Conservation (phyloP, 2,113 vertebrate species). For the Salminus brasiliensis region DNA sequence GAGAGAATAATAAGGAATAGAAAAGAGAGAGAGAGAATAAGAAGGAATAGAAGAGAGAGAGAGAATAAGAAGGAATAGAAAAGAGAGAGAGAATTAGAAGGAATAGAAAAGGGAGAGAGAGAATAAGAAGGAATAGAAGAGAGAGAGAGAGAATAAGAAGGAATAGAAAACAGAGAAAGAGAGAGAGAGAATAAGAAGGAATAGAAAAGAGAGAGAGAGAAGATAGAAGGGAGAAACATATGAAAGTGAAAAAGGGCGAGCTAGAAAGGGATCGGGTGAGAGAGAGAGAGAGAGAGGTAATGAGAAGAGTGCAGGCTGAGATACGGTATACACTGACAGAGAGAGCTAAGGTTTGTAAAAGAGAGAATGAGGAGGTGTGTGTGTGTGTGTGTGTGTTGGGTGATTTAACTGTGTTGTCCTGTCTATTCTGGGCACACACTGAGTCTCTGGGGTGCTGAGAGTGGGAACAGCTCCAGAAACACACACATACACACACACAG, state of each 20-base stretch:
- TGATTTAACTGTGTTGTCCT: not conserved
- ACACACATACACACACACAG: not conserved
- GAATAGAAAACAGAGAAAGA: not conserved
- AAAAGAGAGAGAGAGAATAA: conserved; percentile 17
- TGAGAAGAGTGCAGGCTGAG: too few relatives aligned
- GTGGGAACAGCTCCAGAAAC: not conserved
- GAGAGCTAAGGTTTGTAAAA: not conserved
- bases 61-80: not conserved
- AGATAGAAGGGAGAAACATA: too few relatives aligned
- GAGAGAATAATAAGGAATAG: too few relatives aligned
- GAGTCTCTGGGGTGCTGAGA: not conserved
- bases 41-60: too few relatives aligned
- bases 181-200: not conserved
- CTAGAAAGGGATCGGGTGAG: too few relatives aligned
- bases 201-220: too few relatives aligned
- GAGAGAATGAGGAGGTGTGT: not conserved
- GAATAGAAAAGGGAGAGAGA: too few relatives aligned
- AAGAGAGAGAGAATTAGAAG: not conserved
- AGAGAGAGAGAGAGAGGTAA: not conserved
- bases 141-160: conserved; percentile 1
- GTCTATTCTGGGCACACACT: conserved; percentile 3
- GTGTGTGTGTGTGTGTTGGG: not conserved
- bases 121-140: not conserved
- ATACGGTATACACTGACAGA: too few relatives aligned
- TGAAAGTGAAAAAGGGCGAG: too few relatives aligned